Conservation (phyloP, 2,113 vertebrate genomes). For the Vimba vimba region DNA sequence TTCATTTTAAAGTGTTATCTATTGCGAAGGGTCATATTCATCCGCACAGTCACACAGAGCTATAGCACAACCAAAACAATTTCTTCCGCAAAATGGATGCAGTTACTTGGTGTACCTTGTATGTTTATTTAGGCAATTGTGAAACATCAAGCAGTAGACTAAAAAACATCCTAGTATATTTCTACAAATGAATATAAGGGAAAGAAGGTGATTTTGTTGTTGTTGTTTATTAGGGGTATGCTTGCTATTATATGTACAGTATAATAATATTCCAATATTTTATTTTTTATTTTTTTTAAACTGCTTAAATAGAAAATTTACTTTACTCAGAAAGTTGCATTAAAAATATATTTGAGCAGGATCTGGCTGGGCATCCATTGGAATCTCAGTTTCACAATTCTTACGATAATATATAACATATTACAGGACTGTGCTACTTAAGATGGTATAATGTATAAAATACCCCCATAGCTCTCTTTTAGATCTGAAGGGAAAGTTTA, state of each 20-base stretch:
- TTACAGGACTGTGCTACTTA: not conserved
- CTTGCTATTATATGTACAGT: not conserved
- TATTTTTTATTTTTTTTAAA: no score
- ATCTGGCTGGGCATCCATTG: not conserved
- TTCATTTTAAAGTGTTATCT: no score
- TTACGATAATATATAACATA: not conserved
- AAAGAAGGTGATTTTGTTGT: not conserved
- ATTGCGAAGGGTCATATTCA: no score
- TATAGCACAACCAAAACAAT: no score
- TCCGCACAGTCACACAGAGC: no score
- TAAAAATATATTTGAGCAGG: not conserved
- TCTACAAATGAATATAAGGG: not conserved
- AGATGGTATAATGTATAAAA: conserved; percentile 10
- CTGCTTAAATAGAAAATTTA: not conserved
- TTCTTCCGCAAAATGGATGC: no score
- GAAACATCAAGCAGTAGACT: not conserved
- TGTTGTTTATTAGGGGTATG: not conserved
- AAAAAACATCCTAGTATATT: not conserved
- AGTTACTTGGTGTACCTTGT: no score
- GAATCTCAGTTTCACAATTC: not conserved
- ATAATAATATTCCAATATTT: not conserved
- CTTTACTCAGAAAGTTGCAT: not conserved
- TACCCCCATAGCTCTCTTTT: not conserved
- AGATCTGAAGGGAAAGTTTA: conserved; percentile 29
- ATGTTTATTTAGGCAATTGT: not conserved